Percentiles rank a stretch among this genome's conserved stretches.
These are phyloP conservation scores for Drosophila maculinotata DNA, from an alignment of 2,888 invertebrate genomes.

Conservation along the genomic window DNA sequence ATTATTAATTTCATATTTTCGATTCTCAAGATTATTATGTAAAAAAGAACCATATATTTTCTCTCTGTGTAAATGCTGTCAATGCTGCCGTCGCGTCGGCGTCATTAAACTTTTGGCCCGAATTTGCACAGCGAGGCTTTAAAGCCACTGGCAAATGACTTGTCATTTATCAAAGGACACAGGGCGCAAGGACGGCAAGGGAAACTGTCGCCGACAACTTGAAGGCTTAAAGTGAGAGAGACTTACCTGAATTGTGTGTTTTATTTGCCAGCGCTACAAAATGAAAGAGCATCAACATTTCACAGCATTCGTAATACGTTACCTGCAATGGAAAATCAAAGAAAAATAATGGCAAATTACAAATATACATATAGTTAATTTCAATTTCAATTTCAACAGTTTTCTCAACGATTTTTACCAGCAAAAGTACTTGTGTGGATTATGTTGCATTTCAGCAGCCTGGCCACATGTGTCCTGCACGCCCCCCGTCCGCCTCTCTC, in stretches of 20 bases:
- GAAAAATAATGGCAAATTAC: conserved; percentile 18
- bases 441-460: conserved; percentile 56
- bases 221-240: conserved; percentile 9
- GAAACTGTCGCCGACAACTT: conserved; percentile 3
- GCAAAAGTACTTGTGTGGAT: too few relatives aligned
- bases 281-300: conserved; percentile 6
- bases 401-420: too few relatives aligned
- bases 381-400: conserved; percentile 7
- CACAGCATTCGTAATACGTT: conserved; percentile 61
- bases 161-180: conserved; percentile 44
- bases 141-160: conserved; percentile 29
- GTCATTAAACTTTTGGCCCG: conserved; percentile 48
- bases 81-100: conserved; percentile 27
- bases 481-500: conserved; percentile 16
- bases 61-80: conserved; percentile 26
- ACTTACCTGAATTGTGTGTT: conserved; percentile 73
- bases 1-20: too few relatives aligned
- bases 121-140: conserved; percentile 19
- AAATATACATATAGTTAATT: too few relatives aligned
- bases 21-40: too few relatives aligned
- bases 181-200: conserved; percentile 6
- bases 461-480: conserved; percentile 63
- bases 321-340: conserved; percentile 53
- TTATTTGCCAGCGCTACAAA: conserved; percentile 9
- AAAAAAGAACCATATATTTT: too few relatives aligned